phyloP scores from a whole-genome alignment of 2,888 invertebrate genomes.

The Pocota personata region DNA sequence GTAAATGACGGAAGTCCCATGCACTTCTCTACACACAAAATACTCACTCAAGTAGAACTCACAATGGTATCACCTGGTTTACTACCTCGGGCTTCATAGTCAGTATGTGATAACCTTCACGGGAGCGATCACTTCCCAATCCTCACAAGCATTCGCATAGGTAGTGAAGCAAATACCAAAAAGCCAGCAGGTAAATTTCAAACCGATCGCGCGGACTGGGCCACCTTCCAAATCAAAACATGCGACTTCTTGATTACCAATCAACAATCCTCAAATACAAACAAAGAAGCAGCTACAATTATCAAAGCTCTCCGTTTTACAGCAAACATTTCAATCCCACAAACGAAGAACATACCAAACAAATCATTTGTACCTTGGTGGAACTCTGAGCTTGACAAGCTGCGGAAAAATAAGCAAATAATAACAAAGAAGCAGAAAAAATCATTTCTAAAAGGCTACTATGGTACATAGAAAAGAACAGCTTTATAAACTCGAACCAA shows the following conservation, averaged over 20 bases:
- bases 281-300: neutral
- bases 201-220: neutral
- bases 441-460: no score
- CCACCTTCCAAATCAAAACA: neutral
- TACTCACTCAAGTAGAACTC: slow-evolving; percentile 29
- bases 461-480: no score
- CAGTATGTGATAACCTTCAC: slow-evolving; percentile 1
- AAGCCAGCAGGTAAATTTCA: neutral
- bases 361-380: no score
- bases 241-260: neutral
- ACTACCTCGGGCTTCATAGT: neutral
- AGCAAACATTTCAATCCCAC: neutral
- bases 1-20: slow-evolving; percentile 35
- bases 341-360: neutral
- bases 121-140: slow-evolving; percentile 35
- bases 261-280: neutral
- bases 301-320: neutral
- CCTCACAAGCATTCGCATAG: neutral
- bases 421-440: neutral
- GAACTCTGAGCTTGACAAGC: neutral
- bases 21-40: slow-evolving; percentile 24
- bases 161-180: neutral
- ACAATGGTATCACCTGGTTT: neutral
- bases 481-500: no score
- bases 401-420: neutral